Percentiles rank a stretch among this genome's conserved stretches.
Conservation (phyloP, 2,888 invertebrate species). For the Chrysotoxum bicinctum region DNA sequence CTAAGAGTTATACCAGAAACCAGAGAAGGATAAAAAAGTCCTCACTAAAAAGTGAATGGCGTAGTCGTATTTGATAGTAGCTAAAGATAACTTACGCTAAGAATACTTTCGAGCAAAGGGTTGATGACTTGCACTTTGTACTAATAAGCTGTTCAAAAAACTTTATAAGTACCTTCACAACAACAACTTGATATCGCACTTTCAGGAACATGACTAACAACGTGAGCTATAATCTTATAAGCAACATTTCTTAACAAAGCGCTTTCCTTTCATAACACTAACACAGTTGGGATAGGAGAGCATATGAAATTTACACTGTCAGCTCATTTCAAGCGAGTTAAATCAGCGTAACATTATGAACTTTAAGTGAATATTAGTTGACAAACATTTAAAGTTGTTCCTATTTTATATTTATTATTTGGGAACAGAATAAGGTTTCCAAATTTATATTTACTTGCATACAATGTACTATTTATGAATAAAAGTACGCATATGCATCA, state of each 20-base stretch:
- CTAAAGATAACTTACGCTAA: conserved; percentile 41
- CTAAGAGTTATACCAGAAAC: neutral
- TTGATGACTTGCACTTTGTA: conserved; percentile 61
- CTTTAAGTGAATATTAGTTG: too few relatives aligned
- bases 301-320: neutral
- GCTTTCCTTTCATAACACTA: conserved; percentile 20
- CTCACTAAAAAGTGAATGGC: neutral
- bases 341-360: too few relatives aligned
- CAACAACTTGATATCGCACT: conserved; percentile 34
- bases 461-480: too few relatives aligned
- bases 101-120: conserved; percentile 37
- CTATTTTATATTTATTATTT: too few relatives aligned
- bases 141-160: conserved; percentile 46
- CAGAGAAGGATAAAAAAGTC: neutral
- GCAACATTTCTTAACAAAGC: conserved; percentile 48
- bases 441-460: too few relatives aligned
- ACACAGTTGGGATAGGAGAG: conserved; percentile 14
- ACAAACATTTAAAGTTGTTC: too few relatives aligned
- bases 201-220: conserved; percentile 30
- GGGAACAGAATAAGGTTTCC: too few relatives aligned
- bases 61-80: conserved; percentile 29
- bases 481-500: too few relatives aligned
- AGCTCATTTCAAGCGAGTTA: neutral
- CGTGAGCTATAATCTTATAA: conserved; percentile 62
- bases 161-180: conserved; percentile 1